Conservation (phyloP, 2,797 vertebrate species). For the Sebastes matsubarae region DNA sequence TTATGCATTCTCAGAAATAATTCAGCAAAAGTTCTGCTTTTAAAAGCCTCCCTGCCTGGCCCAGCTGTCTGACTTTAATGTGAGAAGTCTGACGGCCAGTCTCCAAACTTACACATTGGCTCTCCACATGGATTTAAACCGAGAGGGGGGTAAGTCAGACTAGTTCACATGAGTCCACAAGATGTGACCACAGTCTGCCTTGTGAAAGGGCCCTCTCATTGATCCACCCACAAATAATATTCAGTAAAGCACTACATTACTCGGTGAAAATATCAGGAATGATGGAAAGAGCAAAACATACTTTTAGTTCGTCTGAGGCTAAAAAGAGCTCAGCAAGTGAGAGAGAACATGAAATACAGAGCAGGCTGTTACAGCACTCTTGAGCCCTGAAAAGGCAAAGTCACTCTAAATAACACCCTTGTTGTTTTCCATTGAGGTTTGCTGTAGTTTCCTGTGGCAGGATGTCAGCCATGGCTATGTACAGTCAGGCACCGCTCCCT, state of each 20-base stretch:
- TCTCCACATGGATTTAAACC: neutral
- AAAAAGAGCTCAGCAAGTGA: neutral
- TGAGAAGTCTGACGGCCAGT: constrained; percentile 29
- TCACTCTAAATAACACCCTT: constrained; percentile 28
- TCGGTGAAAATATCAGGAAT: neutral
- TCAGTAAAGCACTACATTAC: neutral
- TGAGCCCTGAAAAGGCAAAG: neutral
- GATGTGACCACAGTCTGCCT: constrained; percentile 6
- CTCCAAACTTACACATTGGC: constrained; percentile 24
- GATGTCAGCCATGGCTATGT: constrained; percentile 54
- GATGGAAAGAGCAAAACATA: neutral
- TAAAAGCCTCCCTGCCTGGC: constrained; percentile 62
- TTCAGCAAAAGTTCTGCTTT: constrained; percentile 75
- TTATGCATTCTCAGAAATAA: constrained; percentile 81
- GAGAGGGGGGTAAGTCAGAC: neutral
- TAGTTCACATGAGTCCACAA: constrained; percentile 21
- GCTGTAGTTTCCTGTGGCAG: constrained; percentile 70
- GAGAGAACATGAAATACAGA: constrained; percentile 6
- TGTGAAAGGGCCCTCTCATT: neutral
- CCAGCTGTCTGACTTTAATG: constrained; percentile 50
- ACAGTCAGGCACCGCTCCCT: constrained; percentile 16
- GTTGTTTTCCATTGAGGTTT: constrained; percentile 65
- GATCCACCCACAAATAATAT: neutral
- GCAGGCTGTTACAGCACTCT: constrained; percentile 3
- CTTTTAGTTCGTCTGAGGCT: neutral